Conservation (phyloP, 2,113 vertebrate genomes). For the Gavialis gangeticus region DNA sequence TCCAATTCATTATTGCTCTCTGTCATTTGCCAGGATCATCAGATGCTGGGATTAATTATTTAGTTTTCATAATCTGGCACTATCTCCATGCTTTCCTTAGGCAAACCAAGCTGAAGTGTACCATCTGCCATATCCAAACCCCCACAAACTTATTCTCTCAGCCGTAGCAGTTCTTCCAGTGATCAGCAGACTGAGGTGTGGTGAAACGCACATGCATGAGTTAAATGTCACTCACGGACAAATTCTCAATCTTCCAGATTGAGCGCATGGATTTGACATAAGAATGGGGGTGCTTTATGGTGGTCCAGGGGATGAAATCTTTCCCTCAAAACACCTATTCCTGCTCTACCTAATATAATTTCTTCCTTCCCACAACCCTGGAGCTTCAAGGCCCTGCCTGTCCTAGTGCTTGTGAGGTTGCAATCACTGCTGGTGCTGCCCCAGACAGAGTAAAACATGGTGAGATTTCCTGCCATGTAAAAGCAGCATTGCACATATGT, state of each 20-base stretch:
- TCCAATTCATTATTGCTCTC: conserved; percentile 42
- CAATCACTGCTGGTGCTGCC: not conserved
- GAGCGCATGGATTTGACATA: not conserved
- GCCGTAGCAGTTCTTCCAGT: not conserved
- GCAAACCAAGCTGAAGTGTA: conserved; percentile 14
- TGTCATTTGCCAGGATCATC: not conserved
- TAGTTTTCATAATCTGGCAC: not conserved
- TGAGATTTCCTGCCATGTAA: not conserved
- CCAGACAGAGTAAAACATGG: fast-evolving
- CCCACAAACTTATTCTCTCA: not conserved
- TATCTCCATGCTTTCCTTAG: not conserved
- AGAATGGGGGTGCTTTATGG: not conserved
- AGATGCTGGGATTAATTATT: not conserved
- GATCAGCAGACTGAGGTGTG: not conserved
- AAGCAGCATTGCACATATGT: not conserved
- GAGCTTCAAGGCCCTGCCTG: not conserved
- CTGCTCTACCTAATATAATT: not conserved
- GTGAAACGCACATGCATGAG: not conserved
- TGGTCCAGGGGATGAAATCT: not conserved
- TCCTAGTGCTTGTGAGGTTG: not conserved
- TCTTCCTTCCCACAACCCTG: not conserved
- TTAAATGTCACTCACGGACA: not conserved
- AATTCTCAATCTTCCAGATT: not conserved
- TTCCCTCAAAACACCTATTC: not conserved
- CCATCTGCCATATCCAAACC: not conserved